Percentiles rank a stretch among this genome's conserved stretches.
phyloP scores from a whole-genome alignment of 2,797 vertebrate genomes.

The Remorina albescens region DNA sequence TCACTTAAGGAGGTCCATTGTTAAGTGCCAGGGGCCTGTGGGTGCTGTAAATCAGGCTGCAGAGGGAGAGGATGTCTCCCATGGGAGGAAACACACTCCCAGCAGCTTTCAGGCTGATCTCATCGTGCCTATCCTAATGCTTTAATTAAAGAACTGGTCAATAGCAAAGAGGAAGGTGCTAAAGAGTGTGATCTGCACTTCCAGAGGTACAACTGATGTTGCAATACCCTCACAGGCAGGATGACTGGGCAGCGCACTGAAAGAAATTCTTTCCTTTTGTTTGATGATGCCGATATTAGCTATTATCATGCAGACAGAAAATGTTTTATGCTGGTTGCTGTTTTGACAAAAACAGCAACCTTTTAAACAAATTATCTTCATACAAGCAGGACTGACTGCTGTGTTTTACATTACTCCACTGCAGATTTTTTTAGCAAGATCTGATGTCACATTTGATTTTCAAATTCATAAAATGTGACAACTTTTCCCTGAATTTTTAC shows the following conservation, averaged over 20 bases:
- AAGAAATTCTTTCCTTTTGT: slow-evolving; percentile 35
- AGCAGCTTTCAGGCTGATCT: slow-evolving; percentile 81
- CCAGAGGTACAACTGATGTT: slow-evolving; percentile 46
- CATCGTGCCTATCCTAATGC: slow-evolving; percentile 77
- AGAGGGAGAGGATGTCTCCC: slow-evolving; percentile 82
- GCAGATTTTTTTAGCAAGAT: background rate
- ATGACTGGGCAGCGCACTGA: slow-evolving; percentile 36
- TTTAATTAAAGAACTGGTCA: slow-evolving; percentile 83
- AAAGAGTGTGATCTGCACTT: slow-evolving; percentile 69
- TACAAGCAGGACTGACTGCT: background rate
- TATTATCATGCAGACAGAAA: slow-evolving; percentile 15
- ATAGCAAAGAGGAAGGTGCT: slow-evolving; percentile 73
- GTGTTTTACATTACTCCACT: slow-evolving; percentile 4
- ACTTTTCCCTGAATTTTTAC: background rate
- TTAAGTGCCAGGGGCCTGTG: slow-evolving; percentile 85
- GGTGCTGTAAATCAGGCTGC: slow-evolving; percentile 86
- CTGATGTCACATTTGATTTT: slow-evolving; percentile 1
- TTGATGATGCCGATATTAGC: slow-evolving; percentile 30
- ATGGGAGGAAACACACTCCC: slow-evolving; percentile 76
- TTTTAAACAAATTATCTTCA: slow-evolving; percentile 14
- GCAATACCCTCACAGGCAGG: slow-evolving; percentile 46
- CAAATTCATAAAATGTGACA: background rate
- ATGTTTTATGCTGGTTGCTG: slow-evolving; percentile 38
- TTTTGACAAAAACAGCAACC: slow-evolving; percentile 18
- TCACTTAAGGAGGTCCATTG: slow-evolving; percentile 84